A percentile compares a stretch with the other conserved stretches of the same genome.
Conservation (phyloP, 2,113 vertebrate species). For the Morone saxatilis region DNA sequence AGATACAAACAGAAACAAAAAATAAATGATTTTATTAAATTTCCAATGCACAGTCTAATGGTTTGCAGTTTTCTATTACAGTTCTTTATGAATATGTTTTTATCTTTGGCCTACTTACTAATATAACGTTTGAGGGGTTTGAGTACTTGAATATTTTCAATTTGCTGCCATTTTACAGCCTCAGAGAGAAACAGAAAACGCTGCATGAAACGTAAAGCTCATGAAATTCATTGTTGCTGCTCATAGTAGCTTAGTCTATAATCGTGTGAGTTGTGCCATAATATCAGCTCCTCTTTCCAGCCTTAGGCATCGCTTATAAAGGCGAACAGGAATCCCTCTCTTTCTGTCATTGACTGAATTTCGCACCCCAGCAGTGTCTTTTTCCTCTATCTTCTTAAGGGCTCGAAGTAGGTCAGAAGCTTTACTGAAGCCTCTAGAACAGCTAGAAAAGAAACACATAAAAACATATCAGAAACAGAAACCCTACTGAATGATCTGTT, state of each 20-base stretch:
- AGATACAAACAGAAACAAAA: conserved; percentile 13
- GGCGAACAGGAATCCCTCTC: conserved; percentile 69
- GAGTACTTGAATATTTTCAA: conserved; percentile 2
- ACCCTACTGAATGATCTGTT: conserved; percentile 30
- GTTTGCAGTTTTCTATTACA: background rate
- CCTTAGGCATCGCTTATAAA: conserved; percentile 79
- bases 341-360: conserved; percentile 59
- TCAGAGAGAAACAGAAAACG: conserved; percentile 17
- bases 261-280: conserved; percentile 46
- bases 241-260: conserved; percentile 47
- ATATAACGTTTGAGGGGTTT: background rate
- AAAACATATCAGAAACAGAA: conserved; percentile 40
- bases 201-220: conserved; percentile 45
- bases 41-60: background rate
- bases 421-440: conserved; percentile 69
- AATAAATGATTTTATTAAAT: background rate
- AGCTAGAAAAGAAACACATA: conserved; percentile 66
- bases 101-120: conserved; percentile 17
- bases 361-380: conserved; percentile 46
- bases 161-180: background rate
- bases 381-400: conserved; percentile 72
- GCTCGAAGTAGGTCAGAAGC: conserved; percentile 73
- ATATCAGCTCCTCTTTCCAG: conserved; percentile 52
- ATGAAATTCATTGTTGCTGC: conserved; percentile 39
- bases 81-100: conserved; percentile 23